phyloP scores from a whole-genome alignment of 1,140 invertebrate genomes.

The Varroa destructor region DNA sequence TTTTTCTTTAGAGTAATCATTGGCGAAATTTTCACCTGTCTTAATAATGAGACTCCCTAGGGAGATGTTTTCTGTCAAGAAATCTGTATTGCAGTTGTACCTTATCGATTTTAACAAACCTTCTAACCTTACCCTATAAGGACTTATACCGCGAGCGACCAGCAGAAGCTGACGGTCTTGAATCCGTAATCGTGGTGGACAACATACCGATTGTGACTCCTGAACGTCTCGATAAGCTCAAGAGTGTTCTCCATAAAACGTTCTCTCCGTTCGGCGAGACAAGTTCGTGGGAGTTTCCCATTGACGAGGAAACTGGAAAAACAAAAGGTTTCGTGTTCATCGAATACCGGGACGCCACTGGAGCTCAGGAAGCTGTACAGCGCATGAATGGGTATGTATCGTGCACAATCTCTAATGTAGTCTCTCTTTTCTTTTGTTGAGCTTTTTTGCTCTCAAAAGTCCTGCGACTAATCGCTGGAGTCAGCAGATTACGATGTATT shows the following conservation, averaged over 20 bases:
- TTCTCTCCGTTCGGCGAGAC: conserved; percentile 81
- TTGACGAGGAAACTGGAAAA: conserved; percentile 55
- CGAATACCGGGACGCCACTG: conserved; percentile 65
- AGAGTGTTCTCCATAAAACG: conserved; percentile 79
- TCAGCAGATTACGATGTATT: too few relatives aligned
- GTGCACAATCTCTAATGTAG: conserved; percentile 53
- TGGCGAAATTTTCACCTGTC: background rate
- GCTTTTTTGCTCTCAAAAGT: too few relatives aligned
- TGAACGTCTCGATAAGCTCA: conserved; percentile 76
- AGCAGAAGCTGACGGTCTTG: conserved; percentile 83
- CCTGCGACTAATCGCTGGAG: too few relatives aligned
- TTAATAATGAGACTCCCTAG: background rate
- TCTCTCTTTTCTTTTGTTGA: too few relatives aligned
- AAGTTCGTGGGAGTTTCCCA: conserved; percentile 76
- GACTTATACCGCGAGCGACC: conserved; percentile 75
- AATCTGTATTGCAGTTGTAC: conserved; percentile 13
- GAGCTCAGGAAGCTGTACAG: conserved; percentile 73
- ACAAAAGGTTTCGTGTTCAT: conserved; percentile 88
- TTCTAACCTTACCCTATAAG: conserved; percentile 63
- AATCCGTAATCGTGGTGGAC: conserved; percentile 89
- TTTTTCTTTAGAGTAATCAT: background rate
- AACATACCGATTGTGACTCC: conserved; percentile 85
- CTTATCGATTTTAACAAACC: background rate
- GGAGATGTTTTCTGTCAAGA: background rate
- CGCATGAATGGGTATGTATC: conserved; percentile 80